Evolutionary conservation across 2,797 vertebrate genomes (phyloP), one percentile per base, ranked within the genome.

Genomic region (Melanotaenia nigrans): DNA sequence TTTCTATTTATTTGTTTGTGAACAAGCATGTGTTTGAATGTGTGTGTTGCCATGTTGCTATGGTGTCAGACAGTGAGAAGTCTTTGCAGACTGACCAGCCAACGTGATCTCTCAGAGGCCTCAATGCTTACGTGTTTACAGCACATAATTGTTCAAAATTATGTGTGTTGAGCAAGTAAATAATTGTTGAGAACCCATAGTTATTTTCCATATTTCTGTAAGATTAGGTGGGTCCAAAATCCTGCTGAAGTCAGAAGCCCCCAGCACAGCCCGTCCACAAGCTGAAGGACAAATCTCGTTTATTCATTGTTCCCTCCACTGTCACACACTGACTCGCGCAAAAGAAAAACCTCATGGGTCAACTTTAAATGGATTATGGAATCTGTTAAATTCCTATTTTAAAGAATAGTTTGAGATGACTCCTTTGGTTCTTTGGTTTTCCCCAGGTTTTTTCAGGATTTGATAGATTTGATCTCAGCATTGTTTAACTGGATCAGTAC

Each of bases 41-140:
- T 40, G 40, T 69, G 24, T 80, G 75, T 75, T 88, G 79, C 84
- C 45, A 62, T 78, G 88, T 90, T 92, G 76, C 79, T 71, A 90
- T 90, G 80, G 81, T 71, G 83, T 77, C 87, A 92, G 90, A 91
- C 89, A 87, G 71, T 83, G 65, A 75, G 53, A 55, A 81, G 71
- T 87, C 77, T 81, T 60, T 69, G 80, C 61, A 87, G 87, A 85
- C 71, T 81, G 83, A 85, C 73, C 36, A 68, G 77, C 84, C 38
- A 33, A 33, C 33, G 1, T 33, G 33, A 33, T 33, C 8, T 33
- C 33, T 5, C 33, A 33, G 33, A 33, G 33, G 33, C 3, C 33
- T 33, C 33, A 33, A 8, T 8, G 8, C 33, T 28, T 28, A 28
- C 25, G 33, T 5, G 5, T 33, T 33, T 8, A 5, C 33, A 33